Conservation (phyloP, 2,888 invertebrate genomes). For the Cheilosia vernalis region DNA sequence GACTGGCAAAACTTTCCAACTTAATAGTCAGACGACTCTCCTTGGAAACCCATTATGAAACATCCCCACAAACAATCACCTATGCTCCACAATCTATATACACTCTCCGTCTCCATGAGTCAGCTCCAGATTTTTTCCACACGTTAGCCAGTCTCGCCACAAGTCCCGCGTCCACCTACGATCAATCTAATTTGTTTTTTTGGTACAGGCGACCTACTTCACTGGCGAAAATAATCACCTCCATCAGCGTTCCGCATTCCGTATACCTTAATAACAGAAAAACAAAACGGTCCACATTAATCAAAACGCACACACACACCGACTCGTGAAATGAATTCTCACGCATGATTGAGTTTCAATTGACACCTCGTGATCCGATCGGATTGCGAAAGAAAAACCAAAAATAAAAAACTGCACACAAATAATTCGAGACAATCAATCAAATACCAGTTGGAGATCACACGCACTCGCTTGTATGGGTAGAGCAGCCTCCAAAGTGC, state of each 20-base stretch:
- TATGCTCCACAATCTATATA: not conserved
- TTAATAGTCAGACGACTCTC: not conserved
- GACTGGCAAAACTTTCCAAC: too few species aligned
- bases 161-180: not conserved
- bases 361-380: slow-evolving; percentile 47
- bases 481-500: too few species aligned
- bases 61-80: not conserved
- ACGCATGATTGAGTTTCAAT: slow-evolving; percentile 55
- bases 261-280: not conserved
- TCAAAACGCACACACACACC: slow-evolving; percentile 18
- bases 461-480: not conserved
- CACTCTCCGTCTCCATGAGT: not conserved
- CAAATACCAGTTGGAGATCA: slow-evolving; percentile 29
- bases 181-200: not conserved
- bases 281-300: slow-evolving; percentile 50
- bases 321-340: slow-evolving; percentile 30
- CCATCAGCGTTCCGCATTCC: slow-evolving; percentile 35
- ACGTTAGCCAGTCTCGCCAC: not conserved
- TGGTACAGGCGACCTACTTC: slow-evolving; percentile 4
- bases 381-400: not conserved
- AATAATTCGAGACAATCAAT: slow-evolving; percentile 37
- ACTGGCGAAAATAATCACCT: slow-evolving; percentile 4
- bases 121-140: slow-evolving; percentile 1
- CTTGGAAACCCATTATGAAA: not conserved
- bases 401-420: slow-evolving; percentile 9